These are phyloP conservation scores for Capitulum mitella DNA, from an alignment of 2,888 invertebrate genomes.

Conservation along the genomic window DNA sequence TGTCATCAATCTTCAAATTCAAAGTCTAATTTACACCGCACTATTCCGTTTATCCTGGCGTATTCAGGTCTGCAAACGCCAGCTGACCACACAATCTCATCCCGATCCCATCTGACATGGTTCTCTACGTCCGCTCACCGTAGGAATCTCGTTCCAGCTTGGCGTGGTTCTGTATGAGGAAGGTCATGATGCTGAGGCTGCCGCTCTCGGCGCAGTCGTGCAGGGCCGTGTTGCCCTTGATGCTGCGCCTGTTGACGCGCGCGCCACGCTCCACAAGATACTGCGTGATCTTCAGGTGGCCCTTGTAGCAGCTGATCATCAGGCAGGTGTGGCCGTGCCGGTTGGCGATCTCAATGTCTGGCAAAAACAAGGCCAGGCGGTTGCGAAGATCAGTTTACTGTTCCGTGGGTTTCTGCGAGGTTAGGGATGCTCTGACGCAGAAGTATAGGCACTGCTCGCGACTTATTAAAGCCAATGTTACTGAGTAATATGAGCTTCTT, in stretches of 20 bases:
- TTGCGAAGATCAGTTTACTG: not conserved
- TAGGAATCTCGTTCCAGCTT: slow-evolving; percentile 90
- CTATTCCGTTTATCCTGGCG: too few relatives aligned
- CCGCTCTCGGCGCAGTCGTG: slow-evolving; percentile 98
- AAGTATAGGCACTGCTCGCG: too few relatives aligned
- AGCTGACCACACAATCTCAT: too few relatives aligned
- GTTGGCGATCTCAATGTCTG: slow-evolving; percentile 92
- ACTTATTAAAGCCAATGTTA: too few relatives aligned
- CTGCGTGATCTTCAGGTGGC: slow-evolving; percentile 81
- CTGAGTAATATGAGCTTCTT: too few relatives aligned
- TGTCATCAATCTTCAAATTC: too few relatives aligned
- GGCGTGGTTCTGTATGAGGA: slow-evolving; percentile 78
- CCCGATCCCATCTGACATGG: too few relatives aligned
- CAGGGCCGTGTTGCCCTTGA: slow-evolving; percentile 90
- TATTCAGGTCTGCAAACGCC: too few relatives aligned
- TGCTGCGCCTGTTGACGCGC: slow-evolving; percentile 84
- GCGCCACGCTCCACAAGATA: slow-evolving; percentile 79
- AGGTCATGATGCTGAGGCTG: slow-evolving; percentile 80
- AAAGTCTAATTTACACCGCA: too few relatives aligned
- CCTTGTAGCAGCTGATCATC: slow-evolving; percentile 97
- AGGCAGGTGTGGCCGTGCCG: slow-evolving; percentile 92
- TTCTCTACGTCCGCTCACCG: slow-evolving; percentile 59
- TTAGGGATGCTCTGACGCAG: too few relatives aligned
- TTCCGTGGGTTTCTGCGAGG: too few relatives aligned
- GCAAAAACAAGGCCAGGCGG: slow-evolving; percentile 38